Evolutionary conservation across 2,888 invertebrate species (phyloP), one percentile per base, ranked within the genome.

Genomic region (Prosopocoilus inquinatus): DNA sequence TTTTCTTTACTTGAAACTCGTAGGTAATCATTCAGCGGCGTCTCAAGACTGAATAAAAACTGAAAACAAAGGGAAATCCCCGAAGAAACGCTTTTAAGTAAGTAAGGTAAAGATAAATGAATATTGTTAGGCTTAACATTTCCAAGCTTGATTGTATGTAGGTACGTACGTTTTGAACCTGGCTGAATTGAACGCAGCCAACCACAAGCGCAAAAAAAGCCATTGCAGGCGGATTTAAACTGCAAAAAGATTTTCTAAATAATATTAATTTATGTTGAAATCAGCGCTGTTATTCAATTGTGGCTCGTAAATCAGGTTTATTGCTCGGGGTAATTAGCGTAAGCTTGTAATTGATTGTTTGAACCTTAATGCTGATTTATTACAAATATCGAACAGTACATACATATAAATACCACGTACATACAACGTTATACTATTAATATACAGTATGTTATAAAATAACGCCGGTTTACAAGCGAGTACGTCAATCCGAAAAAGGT

Each of bases 321-420:
- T 70, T 61, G 69, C 70, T 64, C 56, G 65, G 58, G 64, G 67
- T 73, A 73, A 73, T 73, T 73, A 73, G 70, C 67, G 63, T 70
- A 71, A 71, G 67, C 67, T 65, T 60, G 66, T 71, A 72, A 72
- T 72, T 59, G 57, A 59, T 57, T 70, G 70, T 71, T 70, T 65
- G 67, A 67, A 66, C 67, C 66, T 71, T 71, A 71, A 71, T 69
- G 58, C 69, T 70, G 71, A 71, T 72, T 71, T 71, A 71, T 69
- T 63, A 61, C 61, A 60, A 61, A 64, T 66, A 63, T 62, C 60
- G 63, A 59, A 47, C 35, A 41, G 50, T 47, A 28, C 20, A 53
- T 47, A 28, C 20, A 53, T 50, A 47, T 50, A 56, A 56, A 56
- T 53, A 45, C 45, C 52, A n/a, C 35, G 53, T 43, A 53, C 32